A percentile compares a stretch with the other conserved stretches of the same genome.
Conservation (phyloP, 2,888 invertebrate species). For the Noctua comes region DNA sequence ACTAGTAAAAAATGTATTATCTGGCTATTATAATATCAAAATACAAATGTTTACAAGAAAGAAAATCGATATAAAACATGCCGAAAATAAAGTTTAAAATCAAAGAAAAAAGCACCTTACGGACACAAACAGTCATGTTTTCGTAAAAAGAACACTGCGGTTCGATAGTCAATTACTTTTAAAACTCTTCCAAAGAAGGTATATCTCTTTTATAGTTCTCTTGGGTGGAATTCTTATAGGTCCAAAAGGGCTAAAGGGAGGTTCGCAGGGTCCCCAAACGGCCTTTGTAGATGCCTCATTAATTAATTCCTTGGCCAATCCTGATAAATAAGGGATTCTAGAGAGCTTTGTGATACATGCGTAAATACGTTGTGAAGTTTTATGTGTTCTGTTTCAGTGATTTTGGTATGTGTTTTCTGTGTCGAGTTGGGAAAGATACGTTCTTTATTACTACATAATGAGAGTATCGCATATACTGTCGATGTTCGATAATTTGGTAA, state of each 20-base stretch:
- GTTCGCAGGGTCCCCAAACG: slow-evolving; percentile 69
- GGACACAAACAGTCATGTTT: slow-evolving; percentile 16
- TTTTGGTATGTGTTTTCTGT: slow-evolving; percentile 12
- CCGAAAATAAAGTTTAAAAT: neutral
- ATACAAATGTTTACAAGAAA: neutral
- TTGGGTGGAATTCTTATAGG: slow-evolving; percentile 69
- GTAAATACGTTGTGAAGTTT: slow-evolving; percentile 49
- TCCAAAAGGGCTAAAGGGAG: slow-evolving; percentile 67
- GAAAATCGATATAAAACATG: neutral
- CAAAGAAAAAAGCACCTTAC: neutral
- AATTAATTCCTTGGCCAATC: slow-evolving; percentile 81
- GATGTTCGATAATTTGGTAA: neutral
- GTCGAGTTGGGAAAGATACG: neutral
- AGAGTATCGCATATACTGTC: neutral
- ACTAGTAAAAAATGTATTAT: neutral
- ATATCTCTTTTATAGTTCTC: slow-evolving; percentile 72
- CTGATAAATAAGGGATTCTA: slow-evolving; percentile 76
- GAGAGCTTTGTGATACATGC: slow-evolving; percentile 49
- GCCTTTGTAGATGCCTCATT: slow-evolving; percentile 78
- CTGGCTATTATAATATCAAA: neutral
- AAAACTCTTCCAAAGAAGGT: slow-evolving; percentile 72
- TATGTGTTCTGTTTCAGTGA: slow-evolving; percentile 39
- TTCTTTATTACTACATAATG: neutral
- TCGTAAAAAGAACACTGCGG: slow-evolving; percentile 44
- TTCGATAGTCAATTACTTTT: slow-evolving; percentile 79